Evolutionary conservation across 2,888 invertebrate species (phyloP).

Genomic region (Diaperis boleti): DNA sequence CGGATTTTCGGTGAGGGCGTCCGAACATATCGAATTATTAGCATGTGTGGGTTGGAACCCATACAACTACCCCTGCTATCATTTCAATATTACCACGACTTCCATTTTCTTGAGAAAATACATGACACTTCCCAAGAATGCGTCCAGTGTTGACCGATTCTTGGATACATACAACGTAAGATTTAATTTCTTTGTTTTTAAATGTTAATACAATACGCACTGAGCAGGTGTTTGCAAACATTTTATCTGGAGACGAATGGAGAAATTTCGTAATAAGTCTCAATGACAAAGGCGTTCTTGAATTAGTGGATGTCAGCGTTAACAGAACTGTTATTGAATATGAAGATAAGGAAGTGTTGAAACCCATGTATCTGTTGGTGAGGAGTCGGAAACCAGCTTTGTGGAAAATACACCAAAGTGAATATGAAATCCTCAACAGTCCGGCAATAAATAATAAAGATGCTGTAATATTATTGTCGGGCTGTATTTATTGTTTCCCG

Average conservation of each 20-base stretch:
- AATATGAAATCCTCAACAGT: slow-evolving; percentile 37
- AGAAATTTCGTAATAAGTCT: slow-evolving; percentile 56
- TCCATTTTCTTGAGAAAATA: slow-evolving; percentile 53
- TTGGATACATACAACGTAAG: slow-evolving; percentile 48
- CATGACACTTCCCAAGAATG: slow-evolving; percentile 48
- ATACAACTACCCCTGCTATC: slow-evolving; percentile 58
- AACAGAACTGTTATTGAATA: slow-evolving; percentile 55
- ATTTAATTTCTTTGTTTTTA: neutral
- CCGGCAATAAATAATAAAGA: too few relatives aligned
- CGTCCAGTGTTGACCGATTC: slow-evolving; percentile 38
- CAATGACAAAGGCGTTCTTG: slow-evolving; percentile 51
- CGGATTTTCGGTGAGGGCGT: slow-evolving; percentile 58
- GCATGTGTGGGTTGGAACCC: slow-evolving; percentile 60
- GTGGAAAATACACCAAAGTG: slow-evolving; percentile 64
- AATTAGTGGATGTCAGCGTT: slow-evolving; percentile 54
- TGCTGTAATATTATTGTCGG: too few relatives aligned
- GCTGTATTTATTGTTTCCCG: too few relatives aligned
- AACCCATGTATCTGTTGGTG: slow-evolving; percentile 57
- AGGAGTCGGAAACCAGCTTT: slow-evolving; percentile 55
- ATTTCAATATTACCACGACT: slow-evolving; percentile 54
- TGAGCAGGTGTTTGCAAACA: slow-evolving; percentile 49
- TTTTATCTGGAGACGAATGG: slow-evolving; percentile 60
- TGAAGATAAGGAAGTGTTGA: slow-evolving; percentile 51
- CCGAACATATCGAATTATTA: slow-evolving; percentile 56
- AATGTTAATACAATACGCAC: neutral